Percentiles rank a stretch among this genome's conserved stretches.
Evolutionary conservation across 2,797 vertebrate genomes (phyloP).

Genomic region (Selene dorsalis): DNA sequence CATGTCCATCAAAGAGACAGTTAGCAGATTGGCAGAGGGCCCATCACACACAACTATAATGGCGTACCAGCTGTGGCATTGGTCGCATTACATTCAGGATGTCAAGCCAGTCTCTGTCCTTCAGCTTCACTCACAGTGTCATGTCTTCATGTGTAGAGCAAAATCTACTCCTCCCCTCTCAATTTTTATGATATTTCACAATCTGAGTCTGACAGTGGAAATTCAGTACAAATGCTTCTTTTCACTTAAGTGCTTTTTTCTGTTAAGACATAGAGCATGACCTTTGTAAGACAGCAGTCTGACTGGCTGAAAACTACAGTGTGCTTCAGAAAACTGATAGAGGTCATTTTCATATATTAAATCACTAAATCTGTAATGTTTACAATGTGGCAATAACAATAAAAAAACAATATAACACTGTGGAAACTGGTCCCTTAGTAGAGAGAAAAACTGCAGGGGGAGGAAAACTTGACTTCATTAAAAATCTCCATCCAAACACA

Average conservation of each 20-base stretch:
- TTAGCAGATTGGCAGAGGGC: slow-evolving; percentile 37
- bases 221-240: background rate
- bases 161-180: background rate
- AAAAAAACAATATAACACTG: background rate
- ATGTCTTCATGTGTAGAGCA: background rate
- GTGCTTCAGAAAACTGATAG: background rate
- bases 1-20: slow-evolving; percentile 44
- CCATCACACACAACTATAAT: slow-evolving; percentile 25
- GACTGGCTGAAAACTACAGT: background rate
- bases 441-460: background rate
- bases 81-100: slow-evolving; percentile 31
- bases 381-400: background rate
- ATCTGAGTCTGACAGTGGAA: background rate
- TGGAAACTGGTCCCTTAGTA: background rate
- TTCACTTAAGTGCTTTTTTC: background rate
- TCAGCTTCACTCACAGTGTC: slow-evolving; percentile 6
- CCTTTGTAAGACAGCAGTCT: background rate
- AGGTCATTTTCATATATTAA: background rate
- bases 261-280: background rate
- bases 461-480: too few species aligned
- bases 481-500: background rate
- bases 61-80: slow-evolving; percentile 45
- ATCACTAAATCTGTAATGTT: slow-evolving; percentile 8
- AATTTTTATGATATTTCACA: background rate
- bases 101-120: slow-evolving; percentile 9